Conservation (phyloP, 2,797 vertebrate genomes). For the Thripadectes ignobilis region DNA sequence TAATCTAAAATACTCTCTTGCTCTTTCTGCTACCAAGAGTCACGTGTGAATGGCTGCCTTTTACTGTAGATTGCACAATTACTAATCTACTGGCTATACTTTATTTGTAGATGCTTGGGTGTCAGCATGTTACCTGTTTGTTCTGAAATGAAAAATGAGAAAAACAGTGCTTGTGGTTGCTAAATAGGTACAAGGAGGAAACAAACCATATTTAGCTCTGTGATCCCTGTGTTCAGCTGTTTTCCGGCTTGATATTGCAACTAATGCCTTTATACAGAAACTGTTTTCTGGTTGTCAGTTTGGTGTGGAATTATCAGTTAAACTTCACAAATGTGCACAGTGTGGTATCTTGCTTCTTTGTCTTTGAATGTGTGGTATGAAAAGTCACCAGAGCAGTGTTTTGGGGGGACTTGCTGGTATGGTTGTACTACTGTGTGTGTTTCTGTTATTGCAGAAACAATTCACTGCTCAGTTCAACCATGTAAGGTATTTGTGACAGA, state of each 20-base stretch:
- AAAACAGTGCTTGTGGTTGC: neutral
- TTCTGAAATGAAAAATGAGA: neutral
- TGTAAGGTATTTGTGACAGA: neutral
- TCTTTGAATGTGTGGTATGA: neutral
- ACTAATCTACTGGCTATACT: neutral
- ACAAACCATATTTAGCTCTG: neutral
- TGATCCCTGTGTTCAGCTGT: neutral
- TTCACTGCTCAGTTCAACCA: neutral
- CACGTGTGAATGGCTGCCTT: rapidly evolving
- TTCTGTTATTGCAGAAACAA: neutral
- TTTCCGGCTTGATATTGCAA: neutral
- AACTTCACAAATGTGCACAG: neutral
- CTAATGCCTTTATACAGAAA: neutral
- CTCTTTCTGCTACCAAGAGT: neutral
- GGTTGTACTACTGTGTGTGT: neutral
- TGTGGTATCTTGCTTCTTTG: neutral
- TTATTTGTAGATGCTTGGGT: neutral
- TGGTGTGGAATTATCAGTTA: neutral
- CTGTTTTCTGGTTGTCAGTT: neutral
- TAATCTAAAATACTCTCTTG: neutral
- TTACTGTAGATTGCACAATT: neutral
- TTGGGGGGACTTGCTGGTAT: rapidly evolving
- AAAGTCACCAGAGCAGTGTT: rapidly evolving
- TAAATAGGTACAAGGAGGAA: neutral
- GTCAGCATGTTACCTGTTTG: neutral